These are phyloP conservation scores for Astyanax mexicanus DNA, from an alignment of 2,797 vertebrate species.

Conservation along the genomic window DNA sequence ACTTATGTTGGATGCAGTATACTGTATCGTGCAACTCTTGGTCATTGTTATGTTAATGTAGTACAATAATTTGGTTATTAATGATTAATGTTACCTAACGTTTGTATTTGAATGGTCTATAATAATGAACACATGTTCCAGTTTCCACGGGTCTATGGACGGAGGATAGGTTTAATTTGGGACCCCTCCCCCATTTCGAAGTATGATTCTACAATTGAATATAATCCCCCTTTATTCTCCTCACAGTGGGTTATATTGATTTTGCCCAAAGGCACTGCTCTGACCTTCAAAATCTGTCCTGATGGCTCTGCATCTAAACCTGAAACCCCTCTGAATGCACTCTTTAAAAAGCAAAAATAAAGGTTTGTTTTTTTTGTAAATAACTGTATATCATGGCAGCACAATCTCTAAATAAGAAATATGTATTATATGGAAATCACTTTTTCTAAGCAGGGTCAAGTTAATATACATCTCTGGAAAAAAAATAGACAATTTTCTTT, in stretches of 20 bases:
- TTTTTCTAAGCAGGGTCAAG: too few species aligned
- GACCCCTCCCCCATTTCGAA: slow-evolving; percentile 25
- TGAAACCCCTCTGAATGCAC: slow-evolving; percentile 9
- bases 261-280: slow-evolving; percentile 62
- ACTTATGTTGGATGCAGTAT: background rate
- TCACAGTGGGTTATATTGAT: slow-evolving; percentile 66
- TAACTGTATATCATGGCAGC: too few species aligned
- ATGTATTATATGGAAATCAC: too few species aligned
- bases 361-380: too few species aligned
- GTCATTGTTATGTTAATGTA: too few species aligned
- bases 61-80: too few species aligned
- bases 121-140: slow-evolving; percentile 1
- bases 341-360: background rate
- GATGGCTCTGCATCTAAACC: slow-evolving; percentile 52
- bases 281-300: slow-evolving; percentile 62
- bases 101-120: background rate
- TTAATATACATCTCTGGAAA: too few species aligned
- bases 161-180: slow-evolving; percentile 6
- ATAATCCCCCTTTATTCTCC: slow-evolving; percentile 55
- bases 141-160: slow-evolving; percentile 3
- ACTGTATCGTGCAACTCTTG: background rate
- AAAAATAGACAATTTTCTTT: too few species aligned
- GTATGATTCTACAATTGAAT: slow-evolving; percentile 19
- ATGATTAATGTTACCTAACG: background rate
- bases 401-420: too few species aligned